Conservation (phyloP, 1,140 invertebrate genomes). For the Trichonephila clavata region DNA sequence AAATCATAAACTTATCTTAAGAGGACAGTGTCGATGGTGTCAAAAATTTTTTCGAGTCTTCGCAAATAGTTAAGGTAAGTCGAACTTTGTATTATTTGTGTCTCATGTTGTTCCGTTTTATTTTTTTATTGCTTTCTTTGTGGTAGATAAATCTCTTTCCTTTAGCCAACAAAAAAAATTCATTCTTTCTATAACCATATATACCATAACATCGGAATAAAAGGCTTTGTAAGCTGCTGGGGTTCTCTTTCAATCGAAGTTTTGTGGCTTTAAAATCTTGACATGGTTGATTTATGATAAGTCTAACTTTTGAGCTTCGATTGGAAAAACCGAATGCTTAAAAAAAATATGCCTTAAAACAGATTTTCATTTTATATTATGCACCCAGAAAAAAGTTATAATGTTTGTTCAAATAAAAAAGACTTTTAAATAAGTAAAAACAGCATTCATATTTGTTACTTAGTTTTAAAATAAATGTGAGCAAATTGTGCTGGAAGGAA, state of each 20-base stretch:
- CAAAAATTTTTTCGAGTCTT: neutral
- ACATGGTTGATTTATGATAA: neutral
- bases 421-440: no score
- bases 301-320: neutral
- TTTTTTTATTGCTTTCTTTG: neutral
- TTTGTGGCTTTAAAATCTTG: slow-evolving; percentile 3
- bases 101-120: neutral
- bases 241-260: neutral
- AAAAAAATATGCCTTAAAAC: neutral
- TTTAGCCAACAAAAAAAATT: neutral
- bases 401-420: no score
- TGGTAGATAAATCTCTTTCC: neutral
- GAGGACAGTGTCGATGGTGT: neutral
- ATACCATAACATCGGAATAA: slow-evolving; percentile 17
- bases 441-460: no score
- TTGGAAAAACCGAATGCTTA: neutral
- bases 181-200: neutral
- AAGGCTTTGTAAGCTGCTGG: slow-evolving; percentile 43
- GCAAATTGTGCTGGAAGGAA: no score
- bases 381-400: no score
- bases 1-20: slow-evolving; percentile 50
- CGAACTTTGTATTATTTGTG: neutral
- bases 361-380: neutral
- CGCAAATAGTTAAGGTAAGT: neutral
- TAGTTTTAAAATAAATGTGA: no score